Percentiles rank a stretch among this genome's conserved stretches.
Evolutionary conservation across 2,113 vertebrate genomes (phyloP).

Genomic region (Peucedramus taeniatus): DNA sequence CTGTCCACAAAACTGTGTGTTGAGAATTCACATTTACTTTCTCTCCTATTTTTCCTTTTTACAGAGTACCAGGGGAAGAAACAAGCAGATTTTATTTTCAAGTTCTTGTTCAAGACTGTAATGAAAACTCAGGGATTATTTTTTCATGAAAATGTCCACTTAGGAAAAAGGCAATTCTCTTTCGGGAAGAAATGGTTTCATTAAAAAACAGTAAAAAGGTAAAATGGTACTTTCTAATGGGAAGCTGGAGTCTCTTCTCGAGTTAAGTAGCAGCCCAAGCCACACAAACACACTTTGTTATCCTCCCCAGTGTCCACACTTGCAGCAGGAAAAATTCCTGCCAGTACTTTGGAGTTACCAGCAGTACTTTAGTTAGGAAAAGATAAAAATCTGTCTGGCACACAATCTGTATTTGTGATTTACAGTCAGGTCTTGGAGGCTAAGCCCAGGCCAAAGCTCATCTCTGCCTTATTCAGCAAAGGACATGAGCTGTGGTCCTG

Average conservation of each 20-base stretch:
- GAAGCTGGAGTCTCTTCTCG: not conserved
- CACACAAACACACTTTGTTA: not conserved
- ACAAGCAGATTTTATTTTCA: not conserved
- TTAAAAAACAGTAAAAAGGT: not conserved
- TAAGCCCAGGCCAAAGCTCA: not conserved
- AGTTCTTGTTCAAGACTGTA: not conserved
- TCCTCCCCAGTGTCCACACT: not conserved
- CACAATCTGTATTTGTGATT: not conserved
- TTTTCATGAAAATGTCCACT: conserved; percentile 14
- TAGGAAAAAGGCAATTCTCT: not conserved
- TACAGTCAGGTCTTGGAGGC: not conserved
- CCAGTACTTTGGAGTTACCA: not conserved
- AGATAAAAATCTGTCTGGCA: not conserved
- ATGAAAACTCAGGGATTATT: not conserved
- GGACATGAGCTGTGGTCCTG: not conserved
- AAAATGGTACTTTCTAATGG: not conserved
- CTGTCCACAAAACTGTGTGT: not conserved
- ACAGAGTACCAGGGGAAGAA: not conserved
- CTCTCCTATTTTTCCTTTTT: not conserved
- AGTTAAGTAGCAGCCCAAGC: not conserved
- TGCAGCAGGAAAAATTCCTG: not conserved
- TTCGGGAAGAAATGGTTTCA: not conserved
- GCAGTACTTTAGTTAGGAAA: not conserved
- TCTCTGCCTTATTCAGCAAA: not conserved
- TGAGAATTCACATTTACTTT: not conserved